These are phyloP conservation scores for Cerastoderma edule DNA, from an alignment of 2,888 invertebrate species.

Conservation along the genomic window DNA sequence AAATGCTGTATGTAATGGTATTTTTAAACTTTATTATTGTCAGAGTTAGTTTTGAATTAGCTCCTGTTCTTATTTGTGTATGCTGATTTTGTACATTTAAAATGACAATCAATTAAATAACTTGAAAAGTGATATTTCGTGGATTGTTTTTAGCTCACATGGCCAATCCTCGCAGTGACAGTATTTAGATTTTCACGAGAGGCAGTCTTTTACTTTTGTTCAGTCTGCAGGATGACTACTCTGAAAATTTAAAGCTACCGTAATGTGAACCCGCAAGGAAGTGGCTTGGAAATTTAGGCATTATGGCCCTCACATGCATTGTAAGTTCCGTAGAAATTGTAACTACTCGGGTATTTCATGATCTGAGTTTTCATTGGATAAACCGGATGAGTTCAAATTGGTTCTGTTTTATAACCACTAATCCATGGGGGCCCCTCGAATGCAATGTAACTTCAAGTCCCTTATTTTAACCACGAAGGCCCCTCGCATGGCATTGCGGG, in stretches of 20 bases:
- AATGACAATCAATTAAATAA: conserved; percentile 24
- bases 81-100: conserved; percentile 18
- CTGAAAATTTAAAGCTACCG: background rate
- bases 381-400: no score
- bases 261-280: background rate
- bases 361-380: no score
- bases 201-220: no score
- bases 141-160: background rate
- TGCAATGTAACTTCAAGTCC: no score
- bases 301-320: no score
- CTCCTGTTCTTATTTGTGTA: background rate
- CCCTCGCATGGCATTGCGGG: no score
- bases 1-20: background rate
- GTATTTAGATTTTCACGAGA: background rate
- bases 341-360: no score
- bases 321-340: no score
- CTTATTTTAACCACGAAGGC: no score
- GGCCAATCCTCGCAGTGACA: background rate
- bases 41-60: background rate
- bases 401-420: no score
- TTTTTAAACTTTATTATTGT: background rate
- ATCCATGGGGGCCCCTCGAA: no score
- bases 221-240: background rate
- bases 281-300: background rate
- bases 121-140: background rate